phyloP scores from a whole-genome alignment of 2,113 vertebrate genomes.

The Calidris pugnax region DNA sequence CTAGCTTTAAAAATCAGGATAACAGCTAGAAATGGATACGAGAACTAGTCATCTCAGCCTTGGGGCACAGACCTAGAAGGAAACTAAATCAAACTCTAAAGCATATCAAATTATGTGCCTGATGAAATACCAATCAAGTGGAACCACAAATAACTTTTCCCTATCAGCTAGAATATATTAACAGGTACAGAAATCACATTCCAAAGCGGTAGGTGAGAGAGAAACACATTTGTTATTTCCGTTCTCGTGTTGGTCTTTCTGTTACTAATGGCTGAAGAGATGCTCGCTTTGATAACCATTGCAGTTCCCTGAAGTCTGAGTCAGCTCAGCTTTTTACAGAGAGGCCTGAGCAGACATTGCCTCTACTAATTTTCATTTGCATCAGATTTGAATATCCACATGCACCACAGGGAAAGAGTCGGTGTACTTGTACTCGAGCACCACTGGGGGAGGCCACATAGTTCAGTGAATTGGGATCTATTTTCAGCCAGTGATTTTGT shows the following conservation, averaged over 20 bases:
- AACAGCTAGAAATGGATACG: neutral
- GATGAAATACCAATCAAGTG: neutral
- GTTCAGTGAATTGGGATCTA: neutral
- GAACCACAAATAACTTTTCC: neutral
- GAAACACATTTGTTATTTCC: neutral
- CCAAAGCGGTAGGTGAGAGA: neutral
- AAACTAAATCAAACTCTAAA: neutral
- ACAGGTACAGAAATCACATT: neutral
- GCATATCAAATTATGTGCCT: neutral
- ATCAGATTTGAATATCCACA: neutral
- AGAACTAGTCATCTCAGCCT: neutral
- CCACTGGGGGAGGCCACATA: rapidly evolving
- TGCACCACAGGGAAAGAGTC: neutral
- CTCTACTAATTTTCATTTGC: neutral
- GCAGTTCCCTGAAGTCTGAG: neutral
- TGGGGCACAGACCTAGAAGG: neutral
- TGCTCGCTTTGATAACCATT: neutral
- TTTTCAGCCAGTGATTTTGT: neutral
- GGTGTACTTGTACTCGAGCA: neutral
- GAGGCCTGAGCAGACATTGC: neutral
- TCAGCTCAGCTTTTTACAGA: neutral
- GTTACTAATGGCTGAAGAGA: neutral
- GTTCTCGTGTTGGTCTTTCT: neutral
- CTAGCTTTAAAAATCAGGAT: neutral
- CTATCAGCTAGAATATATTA: neutral